Evolutionary conservation across 2,797 vertebrate species (phyloP).

Genomic region (Pseudomugil gertrudae): DNA sequence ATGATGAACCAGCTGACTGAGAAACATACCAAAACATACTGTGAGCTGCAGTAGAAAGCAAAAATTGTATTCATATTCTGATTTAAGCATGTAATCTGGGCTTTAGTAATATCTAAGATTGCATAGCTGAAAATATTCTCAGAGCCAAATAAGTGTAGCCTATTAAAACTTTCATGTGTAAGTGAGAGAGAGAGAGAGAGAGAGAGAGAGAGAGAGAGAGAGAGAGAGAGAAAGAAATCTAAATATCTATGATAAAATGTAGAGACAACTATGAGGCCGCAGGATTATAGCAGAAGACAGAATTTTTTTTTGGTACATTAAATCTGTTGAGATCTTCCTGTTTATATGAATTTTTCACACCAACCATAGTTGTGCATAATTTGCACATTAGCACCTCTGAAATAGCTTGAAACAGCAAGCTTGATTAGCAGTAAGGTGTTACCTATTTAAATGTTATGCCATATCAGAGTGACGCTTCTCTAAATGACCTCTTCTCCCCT

Average conservation of each 20-base stretch:
- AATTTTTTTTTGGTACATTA: too few relatives aligned
- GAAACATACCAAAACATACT: not conserved
- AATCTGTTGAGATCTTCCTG: not conserved
- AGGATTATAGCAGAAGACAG: not conserved
- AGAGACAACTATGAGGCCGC: not conserved
- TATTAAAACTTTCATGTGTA: not conserved
- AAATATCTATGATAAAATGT: not conserved
- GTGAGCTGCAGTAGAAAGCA: not conserved
- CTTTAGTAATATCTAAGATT: slow-evolving; percentile 4
- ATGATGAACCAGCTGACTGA: not conserved
- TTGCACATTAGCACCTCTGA: not conserved
- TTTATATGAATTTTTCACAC: not conserved
- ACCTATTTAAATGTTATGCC: not conserved
- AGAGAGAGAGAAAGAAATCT: too few relatives aligned
- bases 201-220: too few relatives aligned
- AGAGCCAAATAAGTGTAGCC: not conserved
- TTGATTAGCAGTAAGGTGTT: not conserved
- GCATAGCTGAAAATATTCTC: not conserved
- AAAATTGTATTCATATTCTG: slow-evolving; percentile 2
- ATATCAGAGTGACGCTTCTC: not conserved
- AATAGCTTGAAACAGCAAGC: not conserved
- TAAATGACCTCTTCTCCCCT: not conserved
- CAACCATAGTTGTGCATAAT: not conserved
- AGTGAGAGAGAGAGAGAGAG: not conserved
- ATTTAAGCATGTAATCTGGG: not conserved